These are phyloP conservation scores for Asarcornis scutulata DNA, from an alignment of 2,113 vertebrate species.

Conservation along the genomic window DNA sequence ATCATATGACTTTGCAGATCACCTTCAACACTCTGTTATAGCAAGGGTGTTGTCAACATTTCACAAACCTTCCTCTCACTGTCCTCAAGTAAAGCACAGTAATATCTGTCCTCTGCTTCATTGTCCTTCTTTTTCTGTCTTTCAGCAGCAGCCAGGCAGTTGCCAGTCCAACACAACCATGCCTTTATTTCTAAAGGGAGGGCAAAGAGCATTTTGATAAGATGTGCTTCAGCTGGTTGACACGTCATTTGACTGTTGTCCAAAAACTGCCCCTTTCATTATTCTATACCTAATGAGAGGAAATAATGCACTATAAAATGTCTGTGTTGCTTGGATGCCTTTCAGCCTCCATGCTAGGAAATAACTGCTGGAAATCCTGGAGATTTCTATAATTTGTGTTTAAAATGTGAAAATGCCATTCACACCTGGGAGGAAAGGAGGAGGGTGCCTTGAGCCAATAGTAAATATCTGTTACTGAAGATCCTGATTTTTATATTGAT, in stretches of 20 bases:
- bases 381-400: neutral
- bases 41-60: neutral
- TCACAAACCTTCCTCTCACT: neutral
- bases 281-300: neutral
- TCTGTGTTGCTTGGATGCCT: neutral
- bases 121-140: neutral
- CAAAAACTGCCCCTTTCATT: neutral
- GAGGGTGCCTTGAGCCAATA: neutral
- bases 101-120: neutral
- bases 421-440: neutral
- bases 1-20: neutral
- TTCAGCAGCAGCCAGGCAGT: neutral
- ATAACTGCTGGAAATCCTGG: neutral
- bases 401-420: neutral
- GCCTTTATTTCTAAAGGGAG: conserved; percentile 19
- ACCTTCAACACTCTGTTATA: neutral
- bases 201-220: neutral
- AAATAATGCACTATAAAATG: neutral
- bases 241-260: neutral
- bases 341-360: neutral
- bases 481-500: neutral
- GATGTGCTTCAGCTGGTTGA: neutral
- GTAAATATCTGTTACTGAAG: neutral
- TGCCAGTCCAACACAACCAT: neutral
- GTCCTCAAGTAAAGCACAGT: neutral